phyloP scores from a whole-genome alignment of 1,140 invertebrate genomes.

The Lethrus apterus region DNA sequence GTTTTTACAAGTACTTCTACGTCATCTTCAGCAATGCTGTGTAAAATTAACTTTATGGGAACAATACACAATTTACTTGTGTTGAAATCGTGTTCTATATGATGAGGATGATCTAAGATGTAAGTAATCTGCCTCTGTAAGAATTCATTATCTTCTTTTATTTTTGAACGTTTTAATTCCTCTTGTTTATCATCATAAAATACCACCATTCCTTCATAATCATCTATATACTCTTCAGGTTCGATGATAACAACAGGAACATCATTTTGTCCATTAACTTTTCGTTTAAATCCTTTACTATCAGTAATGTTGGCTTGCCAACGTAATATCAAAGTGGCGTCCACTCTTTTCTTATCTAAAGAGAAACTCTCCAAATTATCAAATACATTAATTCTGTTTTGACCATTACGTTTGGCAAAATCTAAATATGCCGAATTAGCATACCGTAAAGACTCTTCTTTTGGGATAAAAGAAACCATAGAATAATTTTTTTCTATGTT shows the following conservation, averaged over 20 bases:
- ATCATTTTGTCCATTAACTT: slow-evolving; percentile 46
- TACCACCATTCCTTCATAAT: slow-evolving; percentile 12
- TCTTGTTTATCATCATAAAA: slow-evolving; percentile 8
- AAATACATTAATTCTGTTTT: slow-evolving; percentile 31
- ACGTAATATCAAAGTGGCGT: slow-evolving; percentile 45
- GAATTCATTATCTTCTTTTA: slow-evolving; percentile 15
- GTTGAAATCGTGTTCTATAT: slow-evolving; percentile 47
- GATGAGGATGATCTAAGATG: slow-evolving; percentile 44
- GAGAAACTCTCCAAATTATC: slow-evolving; percentile 19
- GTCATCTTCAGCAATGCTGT: slow-evolving; percentile 28
- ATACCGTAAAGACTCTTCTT: slow-evolving; percentile 20
- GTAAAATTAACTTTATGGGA: slow-evolving; percentile 46
- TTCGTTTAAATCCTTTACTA: slow-evolving; percentile 37
- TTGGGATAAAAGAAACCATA: slow-evolving; percentile 32
- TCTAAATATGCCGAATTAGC: slow-evolving; percentile 30
- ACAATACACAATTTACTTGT: slow-evolving; percentile 45
- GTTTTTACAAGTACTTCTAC: slow-evolving; percentile 35
- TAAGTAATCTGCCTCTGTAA: slow-evolving; percentile 41
- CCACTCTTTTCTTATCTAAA: slow-evolving; percentile 20
- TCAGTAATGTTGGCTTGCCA: slow-evolving; percentile 46
- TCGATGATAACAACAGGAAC: slow-evolving; percentile 36
- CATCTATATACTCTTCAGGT: slow-evolving; percentile 12
- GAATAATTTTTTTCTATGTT: slow-evolving; percentile 34
- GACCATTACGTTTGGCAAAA: slow-evolving; percentile 32
- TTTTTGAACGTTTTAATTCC: neutral